Base-by-base conservation (phyloP, 30 jellyfish, hydroid and myxozoan species). In the Hydractinia echinata region DNA sequence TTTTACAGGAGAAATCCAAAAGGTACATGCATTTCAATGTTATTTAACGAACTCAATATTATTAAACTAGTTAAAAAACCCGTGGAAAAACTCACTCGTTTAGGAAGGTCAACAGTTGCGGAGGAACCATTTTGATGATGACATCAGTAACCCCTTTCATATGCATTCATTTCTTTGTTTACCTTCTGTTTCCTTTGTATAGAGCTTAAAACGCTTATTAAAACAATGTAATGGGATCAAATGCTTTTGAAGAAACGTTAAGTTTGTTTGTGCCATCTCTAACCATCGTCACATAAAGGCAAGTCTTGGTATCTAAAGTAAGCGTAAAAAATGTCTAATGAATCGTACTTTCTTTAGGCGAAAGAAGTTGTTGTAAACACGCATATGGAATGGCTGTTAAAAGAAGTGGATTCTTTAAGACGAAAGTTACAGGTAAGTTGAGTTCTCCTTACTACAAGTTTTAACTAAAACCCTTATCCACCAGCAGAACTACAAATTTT, bases 391-490 rank as follows among this genome's bases (percentile, higher is more conserved):
- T 71, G 81, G 81, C 30, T 71, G 18, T 54, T 50, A 9, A 71
- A 71, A 9, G 81, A 71, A 71, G 50, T 71, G 81, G 50, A n/a
- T 20, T 30, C 30, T 7, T 50, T 71, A 30, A 71, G 50, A 71
- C 30, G 60, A 48, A 71, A 71, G 3, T 71, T 71, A 5, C 44
- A 71, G 18, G 81, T 71, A 71, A 71, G 81, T 9, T 7, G 3
- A n/a, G n/a, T 6, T 64, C 51, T 3, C 5, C n/a, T 0, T 71
- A 6, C 10, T 71, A 19, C 0, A 30, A 0, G 9, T 3, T 30
- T 30, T 30, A 30, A 30, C 44, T 30, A 30, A 30, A 30, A 30
- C 44, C 44, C 44, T 30, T 1, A 30, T 0, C 44, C 44, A 30
- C 44, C 44, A 30, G 44, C 44, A 0, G 1, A 30, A 30, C 44